Evolutionary conservation across 2,797 vertebrate species (phyloP), one percentile per base, ranked within the genome.

Genomic region (Sternarchorhynchus goeldii): DNA sequence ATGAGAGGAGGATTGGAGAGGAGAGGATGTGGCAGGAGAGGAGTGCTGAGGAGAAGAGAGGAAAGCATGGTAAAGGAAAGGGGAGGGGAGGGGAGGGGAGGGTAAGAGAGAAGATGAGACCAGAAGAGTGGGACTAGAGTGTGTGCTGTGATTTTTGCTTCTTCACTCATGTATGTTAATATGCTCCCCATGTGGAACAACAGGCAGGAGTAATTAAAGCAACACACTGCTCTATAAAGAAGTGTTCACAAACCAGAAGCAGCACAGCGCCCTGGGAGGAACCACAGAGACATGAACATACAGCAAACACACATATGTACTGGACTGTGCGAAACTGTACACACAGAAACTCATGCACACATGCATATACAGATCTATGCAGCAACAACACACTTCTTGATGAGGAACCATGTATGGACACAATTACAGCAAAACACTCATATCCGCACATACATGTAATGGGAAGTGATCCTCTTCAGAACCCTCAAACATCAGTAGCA

Each of bases 151-250:
- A 77, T 82, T 84, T 80, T 76, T 83, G 86, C 85, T 89, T 76
- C 82, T 91, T 89, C 91, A 92, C 92, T 93, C 91, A 86, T 93
- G 91, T 92, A 90, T 86, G 87, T 90, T 93, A 92, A 93, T 91
- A 85, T 85, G 85, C 87, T 91, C 81, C 85, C 89, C 92, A 92
- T 92, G 92, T 92, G 88, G 86, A 20, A 88, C 92, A 91, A 88
- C 88, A 89, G 92, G 92, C 91, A 81, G 88, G 84, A 84, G 84
- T 92, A 93, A 91, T 93, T 92, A 93, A 92, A 93, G 92, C 87
- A 88, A 81, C 87, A 82, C 79, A 77, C 78, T 60, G 85, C 86
- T 76, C 80, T 87, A 85, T 86, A 79, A 89, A 76, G 75, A 88
- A 87, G 84, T 81, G 85, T 84, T 80, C 82, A 83, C 82, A 75